These are phyloP conservation scores for Climacteris rufus DNA, from an alignment of 2,113 vertebrate species.

Conservation along the genomic window DNA sequence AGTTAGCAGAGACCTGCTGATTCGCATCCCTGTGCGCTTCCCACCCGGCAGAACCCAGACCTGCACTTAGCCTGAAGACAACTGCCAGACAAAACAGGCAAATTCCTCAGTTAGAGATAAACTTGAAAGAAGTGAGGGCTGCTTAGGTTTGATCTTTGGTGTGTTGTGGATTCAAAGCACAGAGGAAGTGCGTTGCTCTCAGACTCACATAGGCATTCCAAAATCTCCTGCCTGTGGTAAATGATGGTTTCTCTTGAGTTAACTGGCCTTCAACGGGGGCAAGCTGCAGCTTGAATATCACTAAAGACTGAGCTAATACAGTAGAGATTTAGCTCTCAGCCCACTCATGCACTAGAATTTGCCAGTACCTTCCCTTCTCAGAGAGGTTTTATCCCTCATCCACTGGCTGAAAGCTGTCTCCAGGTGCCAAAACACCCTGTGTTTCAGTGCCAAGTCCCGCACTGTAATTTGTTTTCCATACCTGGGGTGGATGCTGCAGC, in stretches of 20 bases:
- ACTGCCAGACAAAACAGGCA: neutral
- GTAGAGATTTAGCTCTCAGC: neutral
- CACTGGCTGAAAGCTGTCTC: neutral
- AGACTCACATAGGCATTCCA: neutral
- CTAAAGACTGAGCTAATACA: neutral
- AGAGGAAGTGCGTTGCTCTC: neutral
- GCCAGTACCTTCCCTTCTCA: neutral
- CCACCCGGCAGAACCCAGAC: neutral
- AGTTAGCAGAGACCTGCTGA: neutral
- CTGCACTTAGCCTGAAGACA: neutral
- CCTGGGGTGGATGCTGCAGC: neutral
- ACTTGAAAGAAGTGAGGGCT: constrained; percentile 12
- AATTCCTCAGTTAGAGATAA: constrained; percentile 43
- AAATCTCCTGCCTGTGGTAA: neutral
- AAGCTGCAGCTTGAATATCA: constrained; percentile 16
- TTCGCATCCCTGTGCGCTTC: neutral
- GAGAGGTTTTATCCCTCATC: neutral
- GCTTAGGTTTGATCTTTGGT: neutral
- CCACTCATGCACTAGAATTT: neutral
- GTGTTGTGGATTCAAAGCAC: neutral
- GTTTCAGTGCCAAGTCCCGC: neutral
- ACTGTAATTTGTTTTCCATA: neutral
- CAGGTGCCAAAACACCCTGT: neutral
- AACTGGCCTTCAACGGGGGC: neutral
- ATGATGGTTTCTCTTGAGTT: neutral